Conservation (phyloP, 2,113 vertebrate species). For the Phyllostomus hastatus region DNA sequence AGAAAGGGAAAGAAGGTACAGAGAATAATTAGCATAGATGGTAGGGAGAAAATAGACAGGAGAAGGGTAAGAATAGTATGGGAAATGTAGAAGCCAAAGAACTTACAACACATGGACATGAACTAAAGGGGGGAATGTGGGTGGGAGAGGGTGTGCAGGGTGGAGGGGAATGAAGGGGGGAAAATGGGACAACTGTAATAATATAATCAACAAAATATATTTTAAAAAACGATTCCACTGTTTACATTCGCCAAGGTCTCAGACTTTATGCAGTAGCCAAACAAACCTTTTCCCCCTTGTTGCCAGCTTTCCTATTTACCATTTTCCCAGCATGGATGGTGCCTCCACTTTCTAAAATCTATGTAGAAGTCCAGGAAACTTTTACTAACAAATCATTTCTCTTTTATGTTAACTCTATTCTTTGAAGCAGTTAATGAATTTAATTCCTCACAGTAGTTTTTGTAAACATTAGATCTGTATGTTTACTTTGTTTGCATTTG, state of each 20-base stretch:
- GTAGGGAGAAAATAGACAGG: too few relatives aligned
- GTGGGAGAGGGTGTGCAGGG: too few relatives aligned
- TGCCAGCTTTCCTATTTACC: neutral
- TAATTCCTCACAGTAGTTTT: neutral
- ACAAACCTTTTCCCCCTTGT: neutral
- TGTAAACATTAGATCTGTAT: neutral
- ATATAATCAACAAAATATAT: too few relatives aligned
- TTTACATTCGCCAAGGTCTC: neutral
- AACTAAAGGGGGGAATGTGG: too few relatives aligned
- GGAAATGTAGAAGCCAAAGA: too few relatives aligned
- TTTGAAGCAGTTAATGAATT: slow-evolving; percentile 1
- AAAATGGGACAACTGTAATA: too few relatives aligned
- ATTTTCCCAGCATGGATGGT: neutral
- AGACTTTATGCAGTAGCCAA: neutral
- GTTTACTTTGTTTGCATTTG: slow-evolving; percentile 9
- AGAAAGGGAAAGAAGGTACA: too few relatives aligned
- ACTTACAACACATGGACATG: too few relatives aligned
- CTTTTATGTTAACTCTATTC: neutral
- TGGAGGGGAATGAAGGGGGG: too few relatives aligned
- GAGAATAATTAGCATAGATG: too few relatives aligned
- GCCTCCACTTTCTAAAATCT: neutral
- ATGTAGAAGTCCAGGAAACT: neutral
- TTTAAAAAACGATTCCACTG: neutral
- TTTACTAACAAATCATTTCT: slow-evolving; percentile 24
- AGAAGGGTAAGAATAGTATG: too few relatives aligned